phyloP scores from a whole-genome alignment of 2,113 vertebrate species.

The Sturnira hondurensis region DNA sequence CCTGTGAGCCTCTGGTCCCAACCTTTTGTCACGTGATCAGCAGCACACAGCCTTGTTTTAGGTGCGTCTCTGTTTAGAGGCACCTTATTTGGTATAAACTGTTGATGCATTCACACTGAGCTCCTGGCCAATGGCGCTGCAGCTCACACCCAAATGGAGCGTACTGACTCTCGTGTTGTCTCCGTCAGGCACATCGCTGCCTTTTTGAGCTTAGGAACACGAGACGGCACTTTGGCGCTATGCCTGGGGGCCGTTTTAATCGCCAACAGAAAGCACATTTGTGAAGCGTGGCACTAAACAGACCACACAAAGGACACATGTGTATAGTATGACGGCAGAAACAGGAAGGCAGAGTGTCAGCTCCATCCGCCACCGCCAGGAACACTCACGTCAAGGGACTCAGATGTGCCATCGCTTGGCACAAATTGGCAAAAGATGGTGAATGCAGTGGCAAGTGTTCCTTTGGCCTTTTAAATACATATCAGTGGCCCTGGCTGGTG shows the following conservation, averaged over 20 bases:
- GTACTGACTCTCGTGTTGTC: background rate
- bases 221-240: background rate
- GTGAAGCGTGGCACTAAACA: background rate
- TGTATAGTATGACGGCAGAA: background rate
- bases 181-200: background rate
- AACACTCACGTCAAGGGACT: background rate
- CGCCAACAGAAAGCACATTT: background rate
- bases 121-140: background rate
- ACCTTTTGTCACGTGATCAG: background rate
- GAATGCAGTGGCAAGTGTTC: background rate
- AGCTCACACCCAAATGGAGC: background rate
- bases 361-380: background rate
- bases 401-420: background rate
- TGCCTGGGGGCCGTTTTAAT: background rate
- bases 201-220: background rate
- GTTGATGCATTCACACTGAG: background rate
- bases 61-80: background rate
- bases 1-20: background rate
- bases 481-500: background rate
- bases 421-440: accelerated
- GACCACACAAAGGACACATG: background rate
- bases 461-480: background rate
- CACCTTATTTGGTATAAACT: too few species aligned
- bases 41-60: background rate
- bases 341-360: accelerated